phyloP scores from a whole-genome alignment of 2,113 vertebrate genomes.

The Lontra canadensis region DNA sequence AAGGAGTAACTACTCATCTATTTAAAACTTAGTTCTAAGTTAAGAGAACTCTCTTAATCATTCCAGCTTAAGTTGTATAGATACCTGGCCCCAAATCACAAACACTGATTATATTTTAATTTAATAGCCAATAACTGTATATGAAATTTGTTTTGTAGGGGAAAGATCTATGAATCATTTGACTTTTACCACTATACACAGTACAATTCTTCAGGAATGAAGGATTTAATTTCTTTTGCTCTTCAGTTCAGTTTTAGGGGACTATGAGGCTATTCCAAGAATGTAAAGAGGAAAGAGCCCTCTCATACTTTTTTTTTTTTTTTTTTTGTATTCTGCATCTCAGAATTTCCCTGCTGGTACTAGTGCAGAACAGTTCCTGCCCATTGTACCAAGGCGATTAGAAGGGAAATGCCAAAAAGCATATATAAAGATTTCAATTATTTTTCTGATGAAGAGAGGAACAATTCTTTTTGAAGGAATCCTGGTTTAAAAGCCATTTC shows the following conservation, averaged over 20 bases:
- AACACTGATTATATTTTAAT: background rate
- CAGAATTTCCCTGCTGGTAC: background rate
- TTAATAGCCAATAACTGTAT: background rate
- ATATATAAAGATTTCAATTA: slow-evolving; percentile 35
- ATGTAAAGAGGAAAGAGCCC: slow-evolving; percentile 55
- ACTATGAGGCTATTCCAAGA: slow-evolving; percentile 11
- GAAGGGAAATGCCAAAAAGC: background rate
- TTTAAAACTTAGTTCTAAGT: background rate
- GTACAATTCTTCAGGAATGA: slow-evolving; percentile 10
- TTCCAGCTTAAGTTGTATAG: background rate
- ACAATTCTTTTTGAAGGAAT: slow-evolving; percentile 22
- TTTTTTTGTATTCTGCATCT: background rate
- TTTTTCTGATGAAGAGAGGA: background rate
- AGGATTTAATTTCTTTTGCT: slow-evolving; percentile 65
- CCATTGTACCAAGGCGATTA: background rate
- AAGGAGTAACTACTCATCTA: background rate
- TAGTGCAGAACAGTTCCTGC: background rate
- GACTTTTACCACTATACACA: background rate
- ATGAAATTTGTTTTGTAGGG: background rate
- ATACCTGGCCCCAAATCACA: background rate
- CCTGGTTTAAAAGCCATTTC: slow-evolving; percentile 1
- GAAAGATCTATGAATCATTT: background rate
- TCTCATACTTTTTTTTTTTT: slow-evolving; percentile 43
- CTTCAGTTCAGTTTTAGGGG: background rate
- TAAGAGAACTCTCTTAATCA: background rate